Percentiles rank a stretch among this genome's conserved stretches.
Evolutionary conservation across 2,888 invertebrate species (phyloP).

Genomic region (Calliphora vomitoria): DNA sequence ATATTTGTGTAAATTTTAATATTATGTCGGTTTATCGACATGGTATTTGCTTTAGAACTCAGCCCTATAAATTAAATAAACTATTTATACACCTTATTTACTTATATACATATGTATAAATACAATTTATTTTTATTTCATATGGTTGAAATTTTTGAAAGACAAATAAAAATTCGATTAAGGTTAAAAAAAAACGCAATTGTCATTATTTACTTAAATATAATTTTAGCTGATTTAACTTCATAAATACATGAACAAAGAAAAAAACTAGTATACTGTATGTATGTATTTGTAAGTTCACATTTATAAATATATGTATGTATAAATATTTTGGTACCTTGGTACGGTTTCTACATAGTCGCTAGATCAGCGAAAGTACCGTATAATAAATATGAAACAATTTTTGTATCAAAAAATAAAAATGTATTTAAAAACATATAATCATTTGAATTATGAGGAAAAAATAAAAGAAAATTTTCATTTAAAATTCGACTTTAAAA

Average conservation of each 20-base stretch:
- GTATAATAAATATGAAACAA: too few species aligned
- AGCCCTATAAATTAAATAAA: neutral
- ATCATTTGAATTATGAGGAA: too few species aligned
- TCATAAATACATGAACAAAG: neutral
- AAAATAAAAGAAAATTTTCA: too few species aligned
- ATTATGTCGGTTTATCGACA: too few species aligned
- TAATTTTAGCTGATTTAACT: neutral
- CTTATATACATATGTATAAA: too few species aligned
- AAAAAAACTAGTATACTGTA: neutral
- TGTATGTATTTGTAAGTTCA: neutral
- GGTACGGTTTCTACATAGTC: neutral
- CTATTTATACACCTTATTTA: neutral
- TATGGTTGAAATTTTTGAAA: neutral
- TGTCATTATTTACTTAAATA: constrained; percentile 12
- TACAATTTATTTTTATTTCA: neutral
- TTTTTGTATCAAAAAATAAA: too few species aligned
- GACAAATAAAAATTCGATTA: constrained; percentile 3
- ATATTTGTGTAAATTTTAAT: too few species aligned
- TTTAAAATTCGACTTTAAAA: too few species aligned
- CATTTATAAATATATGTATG: neutral
- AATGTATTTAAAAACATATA: too few species aligned
- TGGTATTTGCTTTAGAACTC: neutral
- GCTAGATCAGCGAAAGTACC: too few species aligned
- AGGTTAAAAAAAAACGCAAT: constrained; percentile 12
- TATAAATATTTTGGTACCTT: neutral